A percentile compares a stretch with the other conserved stretches of the same genome.
phyloP scores from a whole-genome alignment of 2,797 vertebrate genomes.

The Periparus ater region DNA sequence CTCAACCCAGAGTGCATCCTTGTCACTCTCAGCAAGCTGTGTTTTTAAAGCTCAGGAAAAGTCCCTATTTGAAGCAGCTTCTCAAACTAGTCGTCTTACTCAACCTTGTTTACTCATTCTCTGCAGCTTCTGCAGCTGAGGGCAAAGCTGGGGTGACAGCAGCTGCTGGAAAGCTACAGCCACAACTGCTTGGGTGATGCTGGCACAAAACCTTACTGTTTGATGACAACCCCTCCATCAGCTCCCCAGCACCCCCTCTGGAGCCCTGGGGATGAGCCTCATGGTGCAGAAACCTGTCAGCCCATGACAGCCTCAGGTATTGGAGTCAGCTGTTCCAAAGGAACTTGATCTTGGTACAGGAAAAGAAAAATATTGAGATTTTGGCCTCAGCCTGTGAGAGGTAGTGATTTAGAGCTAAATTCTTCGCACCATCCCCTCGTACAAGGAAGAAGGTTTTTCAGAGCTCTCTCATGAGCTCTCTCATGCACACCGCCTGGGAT shows the following conservation, averaged over 20 bases:
- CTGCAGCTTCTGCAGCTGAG: not conserved
- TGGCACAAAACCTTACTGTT: not conserved
- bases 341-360: not conserved
- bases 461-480: not conserved
- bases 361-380: not conserved
- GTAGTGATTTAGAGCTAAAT: not conserved
- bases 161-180: not conserved
- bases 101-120: not conserved
- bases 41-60: not conserved
- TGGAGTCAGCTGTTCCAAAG: not conserved
- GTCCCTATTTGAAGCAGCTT: not conserved
- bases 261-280: not conserved
- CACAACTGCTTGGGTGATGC: not conserved
- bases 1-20: not conserved
- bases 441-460: not conserved
- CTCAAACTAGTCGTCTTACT: not conserved
- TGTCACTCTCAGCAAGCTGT: not conserved
- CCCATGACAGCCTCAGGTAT: not conserved
- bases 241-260: not conserved
- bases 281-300: accelerated
- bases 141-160: not conserved
- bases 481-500: not conserved
- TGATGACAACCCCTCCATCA: not conserved
- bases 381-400: not conserved
- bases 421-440: not conserved